phyloP scores from a whole-genome alignment of 35 echinoderm and acorn worm species.

The Stichopus chloronotus region DNA sequence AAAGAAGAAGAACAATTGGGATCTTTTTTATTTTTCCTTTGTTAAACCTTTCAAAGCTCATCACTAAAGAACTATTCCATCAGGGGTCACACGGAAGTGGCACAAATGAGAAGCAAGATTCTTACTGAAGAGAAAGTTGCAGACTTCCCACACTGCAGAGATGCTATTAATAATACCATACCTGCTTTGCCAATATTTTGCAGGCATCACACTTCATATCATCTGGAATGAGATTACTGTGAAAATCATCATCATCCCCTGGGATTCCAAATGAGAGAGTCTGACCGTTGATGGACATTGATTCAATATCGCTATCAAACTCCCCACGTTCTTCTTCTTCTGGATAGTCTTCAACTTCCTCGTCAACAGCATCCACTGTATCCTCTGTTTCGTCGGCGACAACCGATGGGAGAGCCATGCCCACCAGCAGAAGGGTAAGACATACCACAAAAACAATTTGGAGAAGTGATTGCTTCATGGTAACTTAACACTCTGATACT shows the following conservation, averaged over 20 bases:
- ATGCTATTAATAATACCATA: conserved; percentile 16
- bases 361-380: neutral
- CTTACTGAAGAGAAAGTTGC: too few species aligned
- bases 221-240: conserved; percentile 75
- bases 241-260: conserved; percentile 79
- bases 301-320: neutral
- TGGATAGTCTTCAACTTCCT: neutral
- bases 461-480: neutral
- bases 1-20: too few species aligned
- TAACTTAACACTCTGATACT: neutral
- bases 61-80: too few species aligned
- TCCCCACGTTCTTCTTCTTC: conserved; percentile 10
- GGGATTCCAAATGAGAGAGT: conserved; percentile 35
- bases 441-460: neutral
- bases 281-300: conserved; percentile 25
- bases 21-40: too few species aligned
- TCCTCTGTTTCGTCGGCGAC: conserved; percentile 23
- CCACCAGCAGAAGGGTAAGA: neutral
- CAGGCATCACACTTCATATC: conserved; percentile 93
- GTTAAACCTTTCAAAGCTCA: too few species aligned
- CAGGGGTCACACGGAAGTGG: too few species aligned
- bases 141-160: too few species aligned
- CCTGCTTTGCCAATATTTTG: conserved; percentile 73
- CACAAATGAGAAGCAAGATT: too few species aligned
- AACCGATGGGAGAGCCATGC: neutral